phyloP scores from a whole-genome alignment of 2,113 vertebrate genomes.

The Scartelaos histophorus region DNA sequence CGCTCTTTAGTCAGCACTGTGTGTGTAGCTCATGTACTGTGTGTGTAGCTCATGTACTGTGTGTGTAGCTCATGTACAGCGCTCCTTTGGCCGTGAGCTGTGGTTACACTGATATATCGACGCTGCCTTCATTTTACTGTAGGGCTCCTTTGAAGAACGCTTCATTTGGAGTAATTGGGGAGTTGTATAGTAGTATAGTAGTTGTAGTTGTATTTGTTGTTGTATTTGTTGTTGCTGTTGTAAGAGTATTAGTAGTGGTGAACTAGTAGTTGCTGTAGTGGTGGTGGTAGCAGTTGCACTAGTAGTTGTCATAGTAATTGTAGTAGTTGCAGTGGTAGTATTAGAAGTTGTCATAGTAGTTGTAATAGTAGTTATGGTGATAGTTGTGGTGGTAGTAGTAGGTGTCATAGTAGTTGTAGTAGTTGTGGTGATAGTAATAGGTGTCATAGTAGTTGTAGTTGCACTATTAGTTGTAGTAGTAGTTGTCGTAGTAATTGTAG shows the following conservation, averaged over 20 bases:
- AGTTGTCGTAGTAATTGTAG: too few species aligned
- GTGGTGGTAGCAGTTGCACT: background rate
- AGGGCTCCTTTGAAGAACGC: slow-evolving; percentile 11
- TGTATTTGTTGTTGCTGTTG: too few species aligned
- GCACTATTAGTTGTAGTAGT: too few species aligned
- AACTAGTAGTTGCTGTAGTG: too few species aligned
- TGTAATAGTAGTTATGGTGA: too few species aligned
- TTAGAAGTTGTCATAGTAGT: background rate
- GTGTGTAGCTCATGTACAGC: slow-evolving; percentile 8
- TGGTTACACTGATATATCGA: slow-evolving; percentile 33
- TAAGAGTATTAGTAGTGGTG: too few species aligned
- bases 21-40: slow-evolving; percentile 4
- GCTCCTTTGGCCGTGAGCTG: slow-evolving; percentile 18
- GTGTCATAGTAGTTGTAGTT: too few species aligned
- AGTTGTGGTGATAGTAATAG: too few species aligned
- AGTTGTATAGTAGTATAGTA: background rate
- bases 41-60: slow-evolving; percentile 5
- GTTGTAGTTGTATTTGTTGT: background rate
- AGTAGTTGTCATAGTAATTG: too few species aligned
- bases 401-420: too few species aligned
- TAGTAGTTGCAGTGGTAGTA: background rate
- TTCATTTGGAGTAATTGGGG: slow-evolving; percentile 12
- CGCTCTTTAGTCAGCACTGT: slow-evolving; percentile 7
- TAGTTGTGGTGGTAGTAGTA: background rate
- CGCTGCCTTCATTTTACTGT: slow-evolving; percentile 23